phyloP scores from a whole-genome alignment of 2,797 vertebrate species.

The Perodicticus potto region DNA sequence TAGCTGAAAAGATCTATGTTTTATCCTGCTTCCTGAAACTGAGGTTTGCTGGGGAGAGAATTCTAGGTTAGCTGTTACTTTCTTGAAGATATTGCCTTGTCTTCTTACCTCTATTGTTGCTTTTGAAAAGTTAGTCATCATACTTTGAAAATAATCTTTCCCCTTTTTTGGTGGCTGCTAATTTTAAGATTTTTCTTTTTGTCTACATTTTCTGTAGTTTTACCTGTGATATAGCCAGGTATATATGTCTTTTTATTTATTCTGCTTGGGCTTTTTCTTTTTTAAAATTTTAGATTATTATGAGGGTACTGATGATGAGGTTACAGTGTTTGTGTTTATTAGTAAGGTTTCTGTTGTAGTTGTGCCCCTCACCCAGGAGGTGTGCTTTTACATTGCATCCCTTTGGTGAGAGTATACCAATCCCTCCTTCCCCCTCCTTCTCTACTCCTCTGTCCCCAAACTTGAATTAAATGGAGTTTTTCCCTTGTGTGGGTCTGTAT shows the following conservation, averaged over 20 bases:
- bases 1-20: background rate
- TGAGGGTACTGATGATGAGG: no score
- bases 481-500: no score
- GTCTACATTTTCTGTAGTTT: constrained; percentile 7
- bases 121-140: background rate
- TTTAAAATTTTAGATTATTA: background rate
- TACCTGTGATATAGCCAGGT: background rate
- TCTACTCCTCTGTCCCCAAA: no score
- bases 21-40: constrained; percentile 31
- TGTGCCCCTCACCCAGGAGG: no score
- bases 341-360: no score
- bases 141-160: background rate
- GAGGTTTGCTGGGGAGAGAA: background rate
- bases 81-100: background rate
- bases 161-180: background rate
- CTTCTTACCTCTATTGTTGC: background rate
- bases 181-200: constrained; percentile 1
- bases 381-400: no score
- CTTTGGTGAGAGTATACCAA: no score
- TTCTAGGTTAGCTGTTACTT: background rate
- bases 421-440: no score
- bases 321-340: no score
- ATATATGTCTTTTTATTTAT: background rate
- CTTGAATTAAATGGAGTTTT: no score
- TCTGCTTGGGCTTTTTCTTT: background rate